phyloP scores from a whole-genome alignment of 2,113 vertebrate genomes.

The Calypte anna region DNA sequence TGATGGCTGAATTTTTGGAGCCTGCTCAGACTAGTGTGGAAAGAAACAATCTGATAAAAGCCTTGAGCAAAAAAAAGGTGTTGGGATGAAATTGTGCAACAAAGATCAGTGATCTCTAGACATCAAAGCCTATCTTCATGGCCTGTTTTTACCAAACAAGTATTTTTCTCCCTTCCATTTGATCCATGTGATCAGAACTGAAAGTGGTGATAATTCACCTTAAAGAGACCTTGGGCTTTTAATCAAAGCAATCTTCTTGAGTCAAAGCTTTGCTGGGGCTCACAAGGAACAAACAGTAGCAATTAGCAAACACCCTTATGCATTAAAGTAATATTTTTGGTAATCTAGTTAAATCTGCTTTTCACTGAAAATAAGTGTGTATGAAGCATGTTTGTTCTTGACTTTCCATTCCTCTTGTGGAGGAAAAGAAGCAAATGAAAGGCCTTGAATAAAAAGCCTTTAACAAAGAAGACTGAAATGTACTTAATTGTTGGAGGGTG shows the following conservation, averaged over 20 bases:
- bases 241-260: neutral
- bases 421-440: neutral
- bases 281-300: neutral
- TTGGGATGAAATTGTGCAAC: slow-evolving; percentile 31
- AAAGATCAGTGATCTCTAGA: slow-evolving; percentile 8
- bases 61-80: neutral
- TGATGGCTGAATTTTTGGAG: neutral
- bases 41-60: slow-evolving; percentile 40
- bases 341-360: neutral
- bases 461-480: neutral
- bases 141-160: neutral
- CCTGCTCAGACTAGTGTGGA: neutral
- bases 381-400: neutral
- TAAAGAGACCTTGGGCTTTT: neutral
- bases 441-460: neutral
- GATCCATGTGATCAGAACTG: neutral
- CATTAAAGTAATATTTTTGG: neutral
- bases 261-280: neutral
- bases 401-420: neutral
- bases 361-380: neutral
- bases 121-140: neutral
- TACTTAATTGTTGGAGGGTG: neutral
- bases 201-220: neutral
- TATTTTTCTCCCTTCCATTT: neutral
- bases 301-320: neutral